These are phyloP conservation scores for Forpus xanthops DNA, from an alignment of 2,797 vertebrate species.

Conservation along the genomic window DNA sequence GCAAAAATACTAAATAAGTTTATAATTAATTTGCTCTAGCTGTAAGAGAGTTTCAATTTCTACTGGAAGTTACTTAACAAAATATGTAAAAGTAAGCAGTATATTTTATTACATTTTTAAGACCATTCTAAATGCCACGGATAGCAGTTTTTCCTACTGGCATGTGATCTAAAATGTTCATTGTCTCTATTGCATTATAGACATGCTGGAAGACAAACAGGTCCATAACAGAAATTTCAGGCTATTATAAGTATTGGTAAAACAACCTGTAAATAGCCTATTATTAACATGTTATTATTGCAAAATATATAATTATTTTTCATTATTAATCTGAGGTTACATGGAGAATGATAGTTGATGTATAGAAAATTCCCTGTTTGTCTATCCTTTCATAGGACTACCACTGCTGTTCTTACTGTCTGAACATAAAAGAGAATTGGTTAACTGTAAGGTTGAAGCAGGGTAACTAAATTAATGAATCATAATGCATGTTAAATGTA, in stretches of 20 bases:
- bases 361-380: not conserved
- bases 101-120: not conserved
- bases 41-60: not conserved
- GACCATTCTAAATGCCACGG: not conserved
- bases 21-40: not conserved
- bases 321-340: not conserved
- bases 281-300: not conserved
- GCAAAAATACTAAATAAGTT: not conserved
- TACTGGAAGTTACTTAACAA: not conserved
- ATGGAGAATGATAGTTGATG: not conserved
- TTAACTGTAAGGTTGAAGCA: not conserved
- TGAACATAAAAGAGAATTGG: not conserved
- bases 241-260: not conserved
- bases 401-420: not conserved
- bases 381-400: not conserved
- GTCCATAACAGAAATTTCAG: not conserved
- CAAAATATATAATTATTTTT: not conserved
- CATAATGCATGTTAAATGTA: not conserved
- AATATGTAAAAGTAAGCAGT: not conserved
- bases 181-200: not conserved
- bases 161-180: not conserved
- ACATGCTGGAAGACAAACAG: not conserved
- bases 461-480: not conserved
- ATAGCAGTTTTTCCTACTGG: not conserved
- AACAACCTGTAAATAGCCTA: not conserved